Base-by-base conservation (phyloP, 2,888 invertebrate species). In the Actias luna region DNA sequence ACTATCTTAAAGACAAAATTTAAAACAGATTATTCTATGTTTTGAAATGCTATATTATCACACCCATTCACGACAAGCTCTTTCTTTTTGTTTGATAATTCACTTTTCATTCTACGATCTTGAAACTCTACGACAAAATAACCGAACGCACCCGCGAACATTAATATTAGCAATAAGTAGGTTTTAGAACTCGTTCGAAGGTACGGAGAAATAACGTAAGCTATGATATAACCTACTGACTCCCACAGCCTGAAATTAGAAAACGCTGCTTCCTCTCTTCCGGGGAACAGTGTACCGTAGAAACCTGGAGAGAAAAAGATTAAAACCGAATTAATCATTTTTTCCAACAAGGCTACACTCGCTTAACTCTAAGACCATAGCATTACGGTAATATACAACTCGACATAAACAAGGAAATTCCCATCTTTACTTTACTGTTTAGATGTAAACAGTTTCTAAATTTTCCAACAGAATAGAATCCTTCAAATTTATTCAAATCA, bases 191-290 rank as follows among this genome's bases (percentile, higher is more conserved):
- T 81, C 18, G 93, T 93, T 60, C 93, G 87, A 2, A 94, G 71
- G 69, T 88, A 87, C 4, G 93, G 90, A 1, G 94, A 94, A 67
- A 94, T 89, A 35, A 93, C 82, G 77, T 95, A 95, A 1, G 95
- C 94, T 12, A 95, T 87, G 66, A 95, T 94, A 80, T 94, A 95
- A 3, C 95, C 95, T 0, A 94, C 80, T 0, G 95, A 94, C 77
- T 95, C 95, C 95, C 95, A 95, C 2, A 96, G 89, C 0, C 95
- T 87, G 87, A 95, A 95, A 87, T 95, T 95, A 50, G 95, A 93
- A 85, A 95, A 96, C 0, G 95, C 95, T 0, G 95, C 95, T 74
- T 95, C 95, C 74, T 95, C 93, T 68, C 93, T 84, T 0, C 92
- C 89, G 0, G 93, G 93, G 77, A 95, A 95, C 16, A 95, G 84